Base-by-base conservation (phyloP, 2,888 invertebrate genomes). In the Idaea aversata region DNA sequence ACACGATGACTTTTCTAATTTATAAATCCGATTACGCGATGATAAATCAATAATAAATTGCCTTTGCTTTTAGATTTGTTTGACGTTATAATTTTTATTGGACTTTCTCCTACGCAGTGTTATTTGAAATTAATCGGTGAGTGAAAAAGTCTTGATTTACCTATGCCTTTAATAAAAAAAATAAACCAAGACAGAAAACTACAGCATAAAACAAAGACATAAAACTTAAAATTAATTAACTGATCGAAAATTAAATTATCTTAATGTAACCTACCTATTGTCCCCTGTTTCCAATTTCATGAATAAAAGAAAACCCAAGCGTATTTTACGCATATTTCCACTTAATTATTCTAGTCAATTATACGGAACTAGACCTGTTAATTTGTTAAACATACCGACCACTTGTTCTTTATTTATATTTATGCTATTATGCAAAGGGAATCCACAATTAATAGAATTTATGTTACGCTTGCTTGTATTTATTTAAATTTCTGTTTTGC, bases 371-470 rank as follows among this genome's bases (percentile, higher is more conserved):
- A 47, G 47, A 47, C 7, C 47, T 47, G 47, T 47, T 47, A 47
- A 47, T 47, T 47, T 47, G 47, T 47, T 47, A 47, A 36, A 47
- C 47, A 47, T 47, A 47, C 13, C 47, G 13, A 47, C 47, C 47
- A 47, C 47, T 47, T 47, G 47, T 47, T 47, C 47, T 7, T 13
- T 47, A 47, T 47, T 47, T 47, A 47, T 47, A 47, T 47, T 47
- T 47, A 47, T 47, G 47, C 47, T 47, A 47, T 47, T 47, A 47
- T 47, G 47, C 47, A 47, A 47, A 47, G 47, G 47, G 47, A 47
- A 47, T 13, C 47, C 47, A 47, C 7, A 47, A 47, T 47, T 47
- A 47, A 47, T 47, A 47, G 47, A 47, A 47, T 47, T 47, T 47
- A 47, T 47, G 47, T 47, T 47, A 47, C 47, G 47, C 47, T 47